A percentile compares a stretch with the other conserved stretches of the same genome.
These are phyloP conservation scores for Drosophila repleta DNA, from an alignment of 1,140 invertebrate species.

Conservation along the genomic window DNA sequence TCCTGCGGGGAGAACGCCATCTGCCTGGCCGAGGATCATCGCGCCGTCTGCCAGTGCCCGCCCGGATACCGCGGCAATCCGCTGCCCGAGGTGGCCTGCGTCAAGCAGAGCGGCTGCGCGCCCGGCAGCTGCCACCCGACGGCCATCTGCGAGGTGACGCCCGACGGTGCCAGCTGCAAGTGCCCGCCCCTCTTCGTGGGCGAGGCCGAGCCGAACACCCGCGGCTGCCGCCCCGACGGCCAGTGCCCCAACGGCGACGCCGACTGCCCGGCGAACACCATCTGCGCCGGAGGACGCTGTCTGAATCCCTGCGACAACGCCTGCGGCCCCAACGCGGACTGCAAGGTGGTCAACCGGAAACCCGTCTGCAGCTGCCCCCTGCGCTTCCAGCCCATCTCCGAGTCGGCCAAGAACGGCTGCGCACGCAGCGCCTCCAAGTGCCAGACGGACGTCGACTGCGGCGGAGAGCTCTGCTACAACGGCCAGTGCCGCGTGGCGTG, in stretches of 20 bases:
- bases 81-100: slow-evolving; percentile 91
- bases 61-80: slow-evolving; percentile 92
- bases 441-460: slow-evolving; percentile 90
- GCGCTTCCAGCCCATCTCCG: slow-evolving; percentile 87
- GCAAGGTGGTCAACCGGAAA: slow-evolving; percentile 89
- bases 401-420: slow-evolving; percentile 89
- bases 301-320: slow-evolving; percentile 91
- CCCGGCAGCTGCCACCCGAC: slow-evolving; percentile 92
- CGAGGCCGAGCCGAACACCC: slow-evolving; percentile 89
- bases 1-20: slow-evolving; percentile 94
- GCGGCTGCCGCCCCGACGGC: slow-evolving; percentile 90
- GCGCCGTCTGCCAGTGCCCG: slow-evolving; percentile 92
- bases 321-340: slow-evolving; percentile 91
- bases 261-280: slow-evolving; percentile 90
- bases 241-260: slow-evolving; percentile 88
- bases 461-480: slow-evolving; percentile 90
- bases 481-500: slow-evolving; percentile 94
- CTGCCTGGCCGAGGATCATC: slow-evolving; percentile 93
- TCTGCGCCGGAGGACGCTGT: slow-evolving; percentile 90
- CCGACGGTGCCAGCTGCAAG: slow-evolving; percentile 88
- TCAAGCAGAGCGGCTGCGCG: slow-evolving; percentile 88
- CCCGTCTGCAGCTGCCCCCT: slow-evolving; percentile 90
- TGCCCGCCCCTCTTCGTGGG: slow-evolving; percentile 91
- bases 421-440: slow-evolving; percentile 88
- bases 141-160: slow-evolving; percentile 90